phyloP scores from a whole-genome alignment of 1,140 invertebrate genomes.

The Halotydeus destructor region DNA sequence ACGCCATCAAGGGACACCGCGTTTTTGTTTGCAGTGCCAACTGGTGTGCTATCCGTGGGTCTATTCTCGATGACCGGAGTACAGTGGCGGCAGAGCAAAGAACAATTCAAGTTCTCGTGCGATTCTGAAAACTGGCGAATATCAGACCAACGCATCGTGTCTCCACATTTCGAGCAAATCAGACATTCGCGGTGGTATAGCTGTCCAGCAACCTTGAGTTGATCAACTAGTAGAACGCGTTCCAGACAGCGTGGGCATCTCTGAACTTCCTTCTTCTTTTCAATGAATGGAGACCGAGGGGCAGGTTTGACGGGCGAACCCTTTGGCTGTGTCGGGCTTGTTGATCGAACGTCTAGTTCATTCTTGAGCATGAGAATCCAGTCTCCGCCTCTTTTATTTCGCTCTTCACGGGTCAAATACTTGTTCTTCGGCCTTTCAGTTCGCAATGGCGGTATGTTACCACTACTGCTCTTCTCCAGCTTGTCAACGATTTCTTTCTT shows the following conservation, averaged over 20 bases:
- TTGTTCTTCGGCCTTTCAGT: constrained; percentile 5
- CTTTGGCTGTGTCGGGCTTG: too few relatives aligned
- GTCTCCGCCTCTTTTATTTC: too few relatives aligned
- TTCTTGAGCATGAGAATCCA: too few relatives aligned
- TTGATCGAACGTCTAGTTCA: too few relatives aligned
- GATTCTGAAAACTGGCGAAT: neutral
- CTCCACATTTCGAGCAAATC: constrained; percentile 48
- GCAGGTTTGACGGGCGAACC: neutral
- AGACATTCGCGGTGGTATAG: constrained; percentile 67
- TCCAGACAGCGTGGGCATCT: constrained; percentile 65
- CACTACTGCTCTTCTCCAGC: constrained; percentile 6
- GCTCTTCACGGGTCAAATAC: constrained; percentile 8
- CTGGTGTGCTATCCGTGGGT: too few relatives aligned
- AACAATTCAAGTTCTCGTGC: neutral
- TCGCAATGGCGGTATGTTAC: neutral
- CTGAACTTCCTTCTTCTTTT: constrained; percentile 42
- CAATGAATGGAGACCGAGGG: constrained; percentile 25
- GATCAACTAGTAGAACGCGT: constrained; percentile 68
- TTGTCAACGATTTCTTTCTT: constrained; percentile 12
- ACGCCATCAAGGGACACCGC: neutral
- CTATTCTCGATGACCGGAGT: neutral
- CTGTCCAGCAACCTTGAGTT: constrained; percentile 57
- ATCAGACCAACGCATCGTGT: constrained; percentile 34
- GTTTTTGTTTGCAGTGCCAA: too few relatives aligned
- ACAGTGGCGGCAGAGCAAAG: neutral